Evolutionary conservation across 2,113 vertebrate species (phyloP), one percentile per base, ranked within the genome.

Genomic region (Phalacrocorax aristotelis): DNA sequence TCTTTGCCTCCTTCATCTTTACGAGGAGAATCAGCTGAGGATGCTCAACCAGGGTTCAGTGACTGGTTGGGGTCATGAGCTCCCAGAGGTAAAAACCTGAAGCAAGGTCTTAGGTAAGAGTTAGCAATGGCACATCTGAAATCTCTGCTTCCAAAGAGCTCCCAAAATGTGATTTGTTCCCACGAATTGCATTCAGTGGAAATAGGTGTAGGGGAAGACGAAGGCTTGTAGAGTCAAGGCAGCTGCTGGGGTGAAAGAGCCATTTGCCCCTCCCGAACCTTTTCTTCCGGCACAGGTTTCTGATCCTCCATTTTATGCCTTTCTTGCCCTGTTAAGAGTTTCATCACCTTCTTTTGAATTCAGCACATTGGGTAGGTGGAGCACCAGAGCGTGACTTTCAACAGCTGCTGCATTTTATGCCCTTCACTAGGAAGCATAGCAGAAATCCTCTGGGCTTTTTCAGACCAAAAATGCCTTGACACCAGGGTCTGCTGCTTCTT

Each of bases 181-280:
- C 40, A 44, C 3, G 0, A 0, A 2, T 21, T 11, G 2, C 19
- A 25, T 42, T 74, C 40, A 27, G 36, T 52, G 30, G 68, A 27
- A 52, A 21, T 0, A 42, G 17, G 10, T 5, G 9, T 14, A 69
- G 46, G 26, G 23, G 22, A 83, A 74, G 52, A 61, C 1, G 5
- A 32, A 79, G 23, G 7, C 15, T 64, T 0, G 0, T 10, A n/a
- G 29, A 82, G 2, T n/a, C 51, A 68, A 68, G 66, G 38, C 4
- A 3, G 48, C n/a, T 58, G 22, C 13, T 26, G 38, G 19, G 3
- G 3, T 83, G 29, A 60, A 61, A 62, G 23, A 64, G n/a, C 6
- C 13, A 2, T 29, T 86, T 15, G 29, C 7, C 34, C 7, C 29
- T 81, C 49, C 58, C 26, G 46, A 36, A 18, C 15, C 2, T 62